phyloP scores from a whole-genome alignment of 2,888 invertebrate species.

The Acholoe squamosa region DNA sequence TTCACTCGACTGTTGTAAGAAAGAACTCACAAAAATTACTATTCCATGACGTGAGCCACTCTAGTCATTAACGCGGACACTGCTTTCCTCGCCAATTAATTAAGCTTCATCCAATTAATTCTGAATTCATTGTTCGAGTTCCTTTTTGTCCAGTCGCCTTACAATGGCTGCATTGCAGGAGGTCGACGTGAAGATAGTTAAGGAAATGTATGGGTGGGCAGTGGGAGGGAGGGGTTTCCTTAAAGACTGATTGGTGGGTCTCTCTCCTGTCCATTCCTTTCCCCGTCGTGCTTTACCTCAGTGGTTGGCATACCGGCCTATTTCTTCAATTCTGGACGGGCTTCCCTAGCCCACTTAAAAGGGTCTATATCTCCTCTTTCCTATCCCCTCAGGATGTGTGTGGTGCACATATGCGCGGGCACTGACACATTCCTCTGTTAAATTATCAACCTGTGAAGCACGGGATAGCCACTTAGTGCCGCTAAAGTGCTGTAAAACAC shows the following conservation, averaged over 20 bases:
- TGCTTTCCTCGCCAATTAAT: conserved; percentile 34
- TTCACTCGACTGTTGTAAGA: neutral
- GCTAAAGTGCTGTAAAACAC: too few relatives aligned
- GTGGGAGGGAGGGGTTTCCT: neutral
- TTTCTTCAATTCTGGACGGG: too few relatives aligned
- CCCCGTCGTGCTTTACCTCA: neutral
- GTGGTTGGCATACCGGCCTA: neutral
- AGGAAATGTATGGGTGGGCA: neutral
- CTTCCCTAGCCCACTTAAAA: too few relatives aligned
- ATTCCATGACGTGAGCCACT: neutral
- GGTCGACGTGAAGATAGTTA: neutral
- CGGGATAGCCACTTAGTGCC: too few relatives aligned
- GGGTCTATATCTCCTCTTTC: too few relatives aligned
- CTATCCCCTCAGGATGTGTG: too few relatives aligned
- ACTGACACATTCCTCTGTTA: too few relatives aligned
- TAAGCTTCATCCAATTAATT: conserved; percentile 38
- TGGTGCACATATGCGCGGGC: too few relatives aligned
- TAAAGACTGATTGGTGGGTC: too few relatives aligned
- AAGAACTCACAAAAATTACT: neutral
- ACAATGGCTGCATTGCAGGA: neutral
- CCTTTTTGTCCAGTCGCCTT: neutral
- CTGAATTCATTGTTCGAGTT: conserved; percentile 6
- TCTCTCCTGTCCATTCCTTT: neutral
- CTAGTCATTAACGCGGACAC: conserved; percentile 26
- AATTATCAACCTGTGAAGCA: too few relatives aligned